phyloP scores from a whole-genome alignment of 2,888 invertebrate species.

The Ochlodes sylvanus region DNA sequence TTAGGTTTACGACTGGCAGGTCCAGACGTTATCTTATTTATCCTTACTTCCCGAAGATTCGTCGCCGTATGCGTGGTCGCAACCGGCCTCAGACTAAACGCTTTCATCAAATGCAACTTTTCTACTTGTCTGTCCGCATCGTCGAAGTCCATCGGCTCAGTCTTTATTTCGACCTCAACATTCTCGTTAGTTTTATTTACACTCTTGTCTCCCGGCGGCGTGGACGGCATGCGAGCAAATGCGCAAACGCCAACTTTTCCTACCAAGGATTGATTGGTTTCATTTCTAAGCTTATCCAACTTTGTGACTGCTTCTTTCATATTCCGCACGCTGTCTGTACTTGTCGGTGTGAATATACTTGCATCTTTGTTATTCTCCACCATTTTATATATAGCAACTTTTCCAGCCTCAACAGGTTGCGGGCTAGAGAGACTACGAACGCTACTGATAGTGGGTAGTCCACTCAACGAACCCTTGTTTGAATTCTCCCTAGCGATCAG shows the following conservation, averaged over 20 bases:
- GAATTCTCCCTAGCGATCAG: constrained; percentile 56
- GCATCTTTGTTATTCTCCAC: constrained; percentile 55
- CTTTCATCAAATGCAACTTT: constrained; percentile 72
- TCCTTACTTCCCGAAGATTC: constrained; percentile 68
- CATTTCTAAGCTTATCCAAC: constrained; percentile 58
- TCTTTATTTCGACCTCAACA: constrained; percentile 71
- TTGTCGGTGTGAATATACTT: constrained; percentile 65
- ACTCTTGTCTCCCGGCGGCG: constrained; percentile 59
- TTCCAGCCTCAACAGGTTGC: constrained; percentile 44
- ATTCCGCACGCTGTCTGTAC: constrained; percentile 59
- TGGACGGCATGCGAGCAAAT: constrained; percentile 75
- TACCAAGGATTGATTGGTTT: constrained; percentile 55
- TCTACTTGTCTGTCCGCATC: constrained; percentile 68
- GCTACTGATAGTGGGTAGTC: constrained; percentile 68
- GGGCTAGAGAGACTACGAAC: constrained; percentile 65
- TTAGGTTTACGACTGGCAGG: constrained; percentile 52
- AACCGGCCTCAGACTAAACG: constrained; percentile 70
- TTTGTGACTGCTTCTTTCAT: constrained; percentile 64
- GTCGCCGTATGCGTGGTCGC: constrained; percentile 46
- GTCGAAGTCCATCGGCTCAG: constrained; percentile 73
- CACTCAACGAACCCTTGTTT: constrained; percentile 44
- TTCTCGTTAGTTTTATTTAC: constrained; percentile 39
- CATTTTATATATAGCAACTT: constrained; percentile 44
- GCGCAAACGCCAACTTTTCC: constrained; percentile 74
- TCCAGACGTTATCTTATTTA: constrained; percentile 65